Evolutionary conservation across 2,113 vertebrate species (phyloP), one percentile per base, ranked within the genome.

Genomic region (Hemibates koningsi): DNA sequence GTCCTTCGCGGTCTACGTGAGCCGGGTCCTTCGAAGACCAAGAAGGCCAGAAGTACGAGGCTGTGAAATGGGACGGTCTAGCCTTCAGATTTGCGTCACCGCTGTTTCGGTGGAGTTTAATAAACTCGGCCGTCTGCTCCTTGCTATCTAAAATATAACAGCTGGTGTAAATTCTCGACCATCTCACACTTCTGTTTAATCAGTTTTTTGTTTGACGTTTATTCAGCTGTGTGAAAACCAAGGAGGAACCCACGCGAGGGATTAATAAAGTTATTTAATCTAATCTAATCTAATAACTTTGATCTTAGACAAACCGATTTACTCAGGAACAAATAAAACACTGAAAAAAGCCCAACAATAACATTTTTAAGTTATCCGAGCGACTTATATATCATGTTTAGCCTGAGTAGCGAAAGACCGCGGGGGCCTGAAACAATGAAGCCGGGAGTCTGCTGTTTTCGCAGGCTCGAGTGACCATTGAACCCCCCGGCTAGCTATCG

Each of bases 391-490:
- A 57, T 57, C 54, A 27, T 24, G 53, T 24, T 56, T 56, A 27
- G 2, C 54, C 54, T 56, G 54, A 56, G 21, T 56, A 56, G 54
- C 21, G 6, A 56, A 27, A 56, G 21, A 56, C 54, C 2, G 4
- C 11, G 1, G 11, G 54, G 11, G 21, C 6, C 54, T 56, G 2
- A 27, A 56, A 56, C 54, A 56, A 27, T 7, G 4, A 27, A 13
- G 11, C 54, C 53, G 11, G 0, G 21, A 27, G 2, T 56, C 21
- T 27, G 54, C 6, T 27, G 11, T 27, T 56, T 1, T 56, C 21
- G 1, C 21, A 3, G 11, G 6, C 21, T 56, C 21, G 0, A 56
- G 11, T 13, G 21, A 56, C 21, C 21, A 4, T 1, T 57, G 24
- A 57, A 27, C 12, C 54, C 24, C 3, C 24, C 24, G 12, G 24